These are phyloP conservation scores for Ophiodon elongatus DNA, from an alignment of 2,113 vertebrate genomes.

Conservation along the genomic window DNA sequence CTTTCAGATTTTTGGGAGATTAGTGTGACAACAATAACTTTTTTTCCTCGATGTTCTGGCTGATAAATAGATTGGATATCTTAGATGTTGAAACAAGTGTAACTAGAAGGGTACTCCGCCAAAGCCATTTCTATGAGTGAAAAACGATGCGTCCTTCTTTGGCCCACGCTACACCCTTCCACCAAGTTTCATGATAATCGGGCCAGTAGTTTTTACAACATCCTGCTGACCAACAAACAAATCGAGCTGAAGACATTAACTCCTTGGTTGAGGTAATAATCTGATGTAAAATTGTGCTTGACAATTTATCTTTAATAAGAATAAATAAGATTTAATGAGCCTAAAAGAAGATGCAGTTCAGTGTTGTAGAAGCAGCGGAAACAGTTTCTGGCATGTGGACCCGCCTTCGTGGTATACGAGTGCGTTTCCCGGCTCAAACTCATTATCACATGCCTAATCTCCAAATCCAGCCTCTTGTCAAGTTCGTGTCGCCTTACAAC, in stretches of 20 bases:
- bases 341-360: background rate
- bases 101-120: background rate
- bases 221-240: background rate
- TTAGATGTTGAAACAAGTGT: background rate
- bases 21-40: background rate
- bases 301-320: background rate
- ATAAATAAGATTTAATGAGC: background rate
- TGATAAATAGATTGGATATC: background rate
- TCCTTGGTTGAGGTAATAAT: background rate
- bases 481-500: background rate
- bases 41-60: too few species aligned
- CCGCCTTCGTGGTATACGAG: too few species aligned
- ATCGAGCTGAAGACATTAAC: background rate
- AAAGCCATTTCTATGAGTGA: background rate
- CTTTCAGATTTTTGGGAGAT: background rate
- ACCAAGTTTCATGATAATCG: background rate
- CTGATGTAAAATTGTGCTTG: background rate
- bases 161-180: background rate
- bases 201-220: background rate
- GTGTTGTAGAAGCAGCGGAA: background rate
- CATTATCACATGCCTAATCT: background rate
- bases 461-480: slow-evolving; percentile 1
- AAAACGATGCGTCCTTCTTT: background rate
- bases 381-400: background rate
- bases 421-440: background rate